Evolutionary conservation across 1,140 invertebrate genomes (phyloP), one percentile per base, ranked within the genome.

Genomic region (Eueides isabella): DNA sequence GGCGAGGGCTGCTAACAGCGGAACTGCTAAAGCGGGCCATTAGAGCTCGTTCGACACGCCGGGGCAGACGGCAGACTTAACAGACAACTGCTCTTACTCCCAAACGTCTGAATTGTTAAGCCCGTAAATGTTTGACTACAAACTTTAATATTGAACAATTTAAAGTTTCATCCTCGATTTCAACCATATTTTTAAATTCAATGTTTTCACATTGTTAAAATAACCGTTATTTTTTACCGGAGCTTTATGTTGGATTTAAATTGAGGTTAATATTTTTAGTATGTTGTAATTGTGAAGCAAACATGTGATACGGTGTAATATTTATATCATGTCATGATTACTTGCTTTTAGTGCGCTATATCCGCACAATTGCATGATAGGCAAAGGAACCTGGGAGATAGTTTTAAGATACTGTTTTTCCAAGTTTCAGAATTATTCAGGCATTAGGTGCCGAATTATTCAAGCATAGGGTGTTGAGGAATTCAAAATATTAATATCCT

Each of bases 1-100:
- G 48, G 48, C 48, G 9, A 55, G 26, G 65, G 70, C 70, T 76
- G 69, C 64, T 76, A 76, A 76, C 74, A 72, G 74, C 69, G 55
- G 28, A 35, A 67, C 80, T 85, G 83, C 83, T 83, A 85, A 87
- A 55, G 44, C 85, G 85, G 80, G 72, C 82, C 85, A 87, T 87
- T 87, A 87, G 84, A 80, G 79, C 75, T 75, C 79, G 80, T 71
- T 85, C 85, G 81, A 81, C 61, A 77, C 79, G 76, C 61, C 74
- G 73, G 44, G 61, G 69, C 67, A 72, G 74, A 76, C 65, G 73
- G 48, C 67, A 66, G 66, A 61, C 74, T 66, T 67, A 71, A 71
- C 74, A 75, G 74, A 74, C 66, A 64, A 68, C 44, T 74, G 66
- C 66, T 74, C 55, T 63, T 74, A 69, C 68, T 74, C 41, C 26